Evolutionary conservation across 2,888 invertebrate species (phyloP).

Genomic region (Orgyia antiqua): DNA sequence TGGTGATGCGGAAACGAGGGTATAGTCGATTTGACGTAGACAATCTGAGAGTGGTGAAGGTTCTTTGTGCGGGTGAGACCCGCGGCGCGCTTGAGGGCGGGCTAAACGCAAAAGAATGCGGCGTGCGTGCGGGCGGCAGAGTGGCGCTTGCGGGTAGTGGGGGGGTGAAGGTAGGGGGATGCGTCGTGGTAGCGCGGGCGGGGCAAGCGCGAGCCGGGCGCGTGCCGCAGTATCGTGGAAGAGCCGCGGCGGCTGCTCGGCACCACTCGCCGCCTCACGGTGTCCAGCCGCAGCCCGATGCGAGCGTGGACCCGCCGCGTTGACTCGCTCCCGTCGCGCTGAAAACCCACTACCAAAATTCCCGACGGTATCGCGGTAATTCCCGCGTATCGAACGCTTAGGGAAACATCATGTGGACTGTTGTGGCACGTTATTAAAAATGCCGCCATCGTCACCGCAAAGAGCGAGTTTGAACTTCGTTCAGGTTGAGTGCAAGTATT

Average conservation of each 20-base stretch:
- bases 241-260: conserved; percentile 69
- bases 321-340: conserved; percentile 39
- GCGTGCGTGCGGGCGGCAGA: conserved; percentile 66
- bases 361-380: conserved; percentile 39
- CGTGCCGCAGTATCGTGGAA: conserved; percentile 75
- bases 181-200: conserved; percentile 51
- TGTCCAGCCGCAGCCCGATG: conserved; percentile 39
- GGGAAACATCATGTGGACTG: conserved; percentile 31
- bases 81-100: conserved; percentile 39
- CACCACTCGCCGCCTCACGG: conserved; percentile 42
- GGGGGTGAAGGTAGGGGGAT: conserved; percentile 47
- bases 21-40: conserved; percentile 33
- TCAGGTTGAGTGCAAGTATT: conserved; percentile 30
- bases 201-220: conserved; percentile 51
- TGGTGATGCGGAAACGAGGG: conserved; percentile 29
- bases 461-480: conserved; percentile 27
- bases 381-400: conserved; percentile 46
- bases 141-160: conserved; percentile 43
- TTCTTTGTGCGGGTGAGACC: conserved; percentile 52
- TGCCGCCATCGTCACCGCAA: conserved; percentile 25
- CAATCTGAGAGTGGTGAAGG: conserved; percentile 29
- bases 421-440: conserved; percentile 24
- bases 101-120: conserved; percentile 68
- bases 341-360: conserved; percentile 23
- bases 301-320: conserved; percentile 46